These are phyloP conservation scores for Andricus grossulariae DNA, from an alignment of 1,140 invertebrate genomes.

Conservation along the genomic window DNA sequence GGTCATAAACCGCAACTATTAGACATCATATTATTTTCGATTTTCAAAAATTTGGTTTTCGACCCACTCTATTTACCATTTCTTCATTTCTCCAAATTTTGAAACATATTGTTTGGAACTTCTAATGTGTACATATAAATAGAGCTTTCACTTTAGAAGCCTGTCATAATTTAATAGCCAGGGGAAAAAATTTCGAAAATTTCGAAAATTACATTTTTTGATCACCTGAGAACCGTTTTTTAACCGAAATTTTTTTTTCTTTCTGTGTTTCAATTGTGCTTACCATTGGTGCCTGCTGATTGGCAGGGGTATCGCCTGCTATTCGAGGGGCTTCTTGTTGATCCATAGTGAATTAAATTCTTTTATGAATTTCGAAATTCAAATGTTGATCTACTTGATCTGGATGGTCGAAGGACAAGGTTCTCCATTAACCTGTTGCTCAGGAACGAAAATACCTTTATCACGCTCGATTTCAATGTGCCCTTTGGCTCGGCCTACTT, in stretches of 20 bases:
- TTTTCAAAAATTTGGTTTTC: too few species aligned
- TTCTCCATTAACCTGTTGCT: conserved; percentile 70
- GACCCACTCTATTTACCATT: too few species aligned
- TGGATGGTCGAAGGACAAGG: conserved; percentile 50
- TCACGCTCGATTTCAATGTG: conserved; percentile 49
- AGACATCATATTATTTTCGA: too few species aligned
- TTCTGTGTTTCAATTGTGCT: conserved; percentile 53
- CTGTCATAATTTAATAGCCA: too few species aligned
- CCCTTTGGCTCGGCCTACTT: conserved; percentile 48
- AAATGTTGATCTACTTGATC: conserved; percentile 46
- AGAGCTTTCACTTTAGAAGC: too few species aligned
- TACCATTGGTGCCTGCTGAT: conserved; percentile 63
- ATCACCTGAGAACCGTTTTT: conserved; percentile 38
- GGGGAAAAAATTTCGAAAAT: too few species aligned
- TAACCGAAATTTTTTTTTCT: background rate
- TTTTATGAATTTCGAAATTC: conserved; percentile 43
- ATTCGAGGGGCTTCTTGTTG: conserved; percentile 60
- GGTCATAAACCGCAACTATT: too few species aligned
- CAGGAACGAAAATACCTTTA: conserved; percentile 54
- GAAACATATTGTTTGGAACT: too few species aligned
- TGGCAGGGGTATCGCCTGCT: conserved; percentile 46
- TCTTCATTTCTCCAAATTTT: too few species aligned
- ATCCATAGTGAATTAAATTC: conserved; percentile 60
- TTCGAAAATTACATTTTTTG: background rate
- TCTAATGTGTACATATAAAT: too few species aligned